A percentile compares a stretch with the other conserved stretches of the same genome.
Conservation (phyloP, 2,888 invertebrate genomes). For the Zygaena filipendulae region DNA sequence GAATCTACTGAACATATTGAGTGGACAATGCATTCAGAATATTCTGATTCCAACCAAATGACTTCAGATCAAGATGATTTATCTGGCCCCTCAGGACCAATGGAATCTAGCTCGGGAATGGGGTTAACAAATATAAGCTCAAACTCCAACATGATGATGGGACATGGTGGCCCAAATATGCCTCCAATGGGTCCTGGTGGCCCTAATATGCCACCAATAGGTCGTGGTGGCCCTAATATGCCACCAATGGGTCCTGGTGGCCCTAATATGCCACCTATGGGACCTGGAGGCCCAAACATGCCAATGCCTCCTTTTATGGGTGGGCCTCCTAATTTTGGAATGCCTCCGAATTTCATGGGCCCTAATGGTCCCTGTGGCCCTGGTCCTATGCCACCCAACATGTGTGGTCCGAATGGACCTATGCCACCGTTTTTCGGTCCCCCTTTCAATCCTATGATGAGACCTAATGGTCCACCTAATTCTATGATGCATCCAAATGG, state of each 20-base stretch:
- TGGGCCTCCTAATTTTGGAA: conserved; percentile 44
- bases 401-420: conserved; percentile 27
- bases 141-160: conserved; percentile 20
- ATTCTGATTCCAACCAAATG: conserved; percentile 21
- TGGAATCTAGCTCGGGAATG: conserved; percentile 9
- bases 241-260: conserved; percentile 25
- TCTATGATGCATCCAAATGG: conserved; percentile 31
- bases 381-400: conserved; percentile 27
- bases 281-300: conserved; percentile 27
- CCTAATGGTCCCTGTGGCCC: conserved; percentile 38
- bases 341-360: conserved; percentile 53
- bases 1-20: conserved; percentile 27
- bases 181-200: conserved; percentile 24
- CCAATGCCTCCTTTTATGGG: conserved; percentile 38
- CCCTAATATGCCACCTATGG: conserved; percentile 29
- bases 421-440: conserved; percentile 33
- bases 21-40: conserved; percentile 28
- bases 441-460: conserved; percentile 25
- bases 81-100: conserved; percentile 12
- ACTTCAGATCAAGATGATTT: conserved; percentile 8
- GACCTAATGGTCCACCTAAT: conserved; percentile 32
- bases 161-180: conserved; percentile 21
- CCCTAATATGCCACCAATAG: conserved; percentile 30
- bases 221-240: conserved; percentile 27
- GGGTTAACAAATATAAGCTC: conserved; percentile 15